Conservation (phyloP, 2,888 invertebrate genomes). For the Tenthredo mesomela region DNA sequence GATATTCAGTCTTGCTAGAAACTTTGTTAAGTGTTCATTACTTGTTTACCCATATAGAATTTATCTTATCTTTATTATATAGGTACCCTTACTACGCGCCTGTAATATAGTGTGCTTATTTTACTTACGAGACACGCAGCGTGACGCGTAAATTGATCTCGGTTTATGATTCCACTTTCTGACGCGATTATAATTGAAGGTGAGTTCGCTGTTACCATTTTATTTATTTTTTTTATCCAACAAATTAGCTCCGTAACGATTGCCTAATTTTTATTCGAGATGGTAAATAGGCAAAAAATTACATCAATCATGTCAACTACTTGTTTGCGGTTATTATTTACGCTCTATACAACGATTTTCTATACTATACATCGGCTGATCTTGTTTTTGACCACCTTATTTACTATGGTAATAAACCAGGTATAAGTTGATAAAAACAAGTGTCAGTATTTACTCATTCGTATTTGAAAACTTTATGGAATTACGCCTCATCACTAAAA, state of each 20-base stretch:
- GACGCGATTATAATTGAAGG: slow-evolving; percentile 22
- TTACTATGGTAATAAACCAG: slow-evolving; percentile 19
- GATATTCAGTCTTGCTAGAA: neutral
- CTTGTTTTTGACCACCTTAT: slow-evolving; percentile 18
- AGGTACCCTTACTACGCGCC: neutral
- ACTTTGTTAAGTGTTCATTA: neutral
- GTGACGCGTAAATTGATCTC: neutral
- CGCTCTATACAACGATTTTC: slow-evolving; percentile 9
- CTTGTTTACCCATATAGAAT: neutral
- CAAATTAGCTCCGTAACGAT: neutral
- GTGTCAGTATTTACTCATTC: neutral
- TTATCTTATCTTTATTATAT: slow-evolving; percentile 18
- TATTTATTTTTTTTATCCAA: neutral
- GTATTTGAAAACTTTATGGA: neutral
- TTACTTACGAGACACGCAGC: neutral
- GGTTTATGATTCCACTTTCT: neutral
- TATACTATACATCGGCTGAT: slow-evolving; percentile 5
- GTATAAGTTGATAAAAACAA: neutral
- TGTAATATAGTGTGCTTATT: neutral
- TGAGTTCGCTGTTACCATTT: neutral
- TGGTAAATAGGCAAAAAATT: neutral
- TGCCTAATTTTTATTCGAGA: neutral
- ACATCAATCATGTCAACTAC: slow-evolving; percentile 8
- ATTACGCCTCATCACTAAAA: neutral
- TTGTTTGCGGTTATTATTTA: neutral